Conservation (phyloP, 2,888 invertebrate genomes). For the Lobophora halterata region DNA sequence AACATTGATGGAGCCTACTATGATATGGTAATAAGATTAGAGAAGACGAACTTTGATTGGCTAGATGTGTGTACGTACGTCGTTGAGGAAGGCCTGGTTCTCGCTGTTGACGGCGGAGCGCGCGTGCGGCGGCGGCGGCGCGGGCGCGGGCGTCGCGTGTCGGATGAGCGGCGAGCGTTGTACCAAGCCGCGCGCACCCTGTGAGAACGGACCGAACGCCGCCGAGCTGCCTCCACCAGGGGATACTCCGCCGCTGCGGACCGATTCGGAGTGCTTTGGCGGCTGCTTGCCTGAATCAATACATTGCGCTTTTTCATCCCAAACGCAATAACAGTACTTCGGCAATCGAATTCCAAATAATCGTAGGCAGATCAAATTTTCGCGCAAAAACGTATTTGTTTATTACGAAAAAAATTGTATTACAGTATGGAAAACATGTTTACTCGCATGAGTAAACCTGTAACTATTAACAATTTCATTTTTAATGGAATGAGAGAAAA, state of each 20-base stretch:
- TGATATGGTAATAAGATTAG: too few relatives aligned
- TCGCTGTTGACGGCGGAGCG: conserved; percentile 90
- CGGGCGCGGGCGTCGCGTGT: conserved; percentile 85
- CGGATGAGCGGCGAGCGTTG: conserved; percentile 94
- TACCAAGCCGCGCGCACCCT: conserved; percentile 90
- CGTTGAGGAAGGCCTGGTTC: conserved; percentile 96
- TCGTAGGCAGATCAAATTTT: too few relatives aligned
- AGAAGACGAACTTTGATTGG: too few relatives aligned
- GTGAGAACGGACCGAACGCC: conserved; percentile 73
- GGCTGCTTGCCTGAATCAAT: conserved; percentile 51
- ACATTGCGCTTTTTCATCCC: not conserved
- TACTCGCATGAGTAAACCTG: too few relatives aligned
- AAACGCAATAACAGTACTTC: too few relatives aligned
- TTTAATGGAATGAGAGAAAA: too few relatives aligned
- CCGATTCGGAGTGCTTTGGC: conserved; percentile 27
- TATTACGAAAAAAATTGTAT: too few relatives aligned
- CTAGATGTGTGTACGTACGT: conserved; percentile 86
- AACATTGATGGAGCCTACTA: too few relatives aligned
- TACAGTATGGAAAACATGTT: too few relatives aligned
- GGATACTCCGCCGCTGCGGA: conserved; percentile 24
- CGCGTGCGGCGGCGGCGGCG: conserved; percentile 84
- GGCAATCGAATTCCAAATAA: too few relatives aligned
- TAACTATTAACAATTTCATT: too few relatives aligned
- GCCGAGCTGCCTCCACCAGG: conserved; percentile 34
- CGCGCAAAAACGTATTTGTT: too few relatives aligned